Base-by-base conservation (phyloP, 1,140 invertebrate genomes). In the Dufourea novaeangliae region DNA sequence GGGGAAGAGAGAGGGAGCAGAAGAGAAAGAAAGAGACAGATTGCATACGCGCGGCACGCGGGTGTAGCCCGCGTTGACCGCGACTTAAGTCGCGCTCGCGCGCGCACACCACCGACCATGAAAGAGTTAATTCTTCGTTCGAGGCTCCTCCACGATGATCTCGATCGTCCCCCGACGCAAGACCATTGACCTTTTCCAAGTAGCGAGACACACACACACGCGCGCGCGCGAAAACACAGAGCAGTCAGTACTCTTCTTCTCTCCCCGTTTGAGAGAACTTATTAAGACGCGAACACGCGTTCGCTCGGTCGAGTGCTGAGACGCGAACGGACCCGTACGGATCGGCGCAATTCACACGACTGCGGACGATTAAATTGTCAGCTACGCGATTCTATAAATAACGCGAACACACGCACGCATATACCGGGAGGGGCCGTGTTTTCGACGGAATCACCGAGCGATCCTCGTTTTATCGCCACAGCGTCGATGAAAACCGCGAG, bases 361-460 rank as follows among this genome's bases (percentile, higher is more conserved):
- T 82, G 80, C 78, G 79, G 73, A 83, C 82, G 86, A 88, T 88
- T 88, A 88, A 87, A 87, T 88, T 85, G 86, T 88, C 84, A 82
- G 79, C 79, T 77, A 83, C 81, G 84, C 79, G 84, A 64, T 81
- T 87, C 86, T 87, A 88, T 88, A 87, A 88, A 88, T 88, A 88
- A 86, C 84, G 77, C 68, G 71, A n/a, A 83, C 80, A 75, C 73
- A 29, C 56, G 66, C 66, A 62, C 66, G 74, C 63, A 68, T 67
- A 59, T 67, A 59, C 54, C 59, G 62, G 22, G 11, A 12, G 5
- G 34, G 25, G 44, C 27, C 25, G 44, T 37, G 25, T 72, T 72
- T n/a, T 68, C 52, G 39, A 25, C 72, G 62, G 72, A 67, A 37
- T 34, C 67, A 52, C n/a, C 25, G 59, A 68, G 73, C 68, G 67